Evolutionary conservation across 2,797 vertebrate species (phyloP).

Genomic region (Chelidonichthys spinosus): DNA sequence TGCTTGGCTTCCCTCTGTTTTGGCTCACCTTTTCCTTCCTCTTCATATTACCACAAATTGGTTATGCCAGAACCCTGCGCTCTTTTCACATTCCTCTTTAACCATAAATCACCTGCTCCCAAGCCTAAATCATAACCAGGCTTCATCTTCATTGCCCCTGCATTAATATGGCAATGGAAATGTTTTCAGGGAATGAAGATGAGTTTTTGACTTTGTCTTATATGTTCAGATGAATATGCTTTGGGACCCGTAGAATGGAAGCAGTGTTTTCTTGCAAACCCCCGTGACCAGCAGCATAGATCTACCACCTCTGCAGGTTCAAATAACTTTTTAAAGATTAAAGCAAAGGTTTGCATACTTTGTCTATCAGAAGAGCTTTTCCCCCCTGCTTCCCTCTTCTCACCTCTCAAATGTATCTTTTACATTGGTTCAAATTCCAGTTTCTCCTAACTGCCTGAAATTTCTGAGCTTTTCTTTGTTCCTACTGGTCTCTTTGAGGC

Average conservation of each 20-base stretch:
- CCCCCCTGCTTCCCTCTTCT: neutral
- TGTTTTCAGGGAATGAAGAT: constrained; percentile 6
- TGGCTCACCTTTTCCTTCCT: constrained; percentile 2
- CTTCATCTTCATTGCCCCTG: neutral
- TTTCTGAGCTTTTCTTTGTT: neutral
- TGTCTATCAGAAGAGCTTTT: neutral
- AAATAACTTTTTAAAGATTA: neutral
- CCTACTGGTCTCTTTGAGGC: neutral
- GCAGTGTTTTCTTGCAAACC: neutral
- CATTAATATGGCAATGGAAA: constrained; percentile 12
- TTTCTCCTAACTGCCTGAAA: neutral
- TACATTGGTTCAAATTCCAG: neutral
- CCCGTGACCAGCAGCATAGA: neutral
- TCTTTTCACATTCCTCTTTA: constrained; percentile 2
- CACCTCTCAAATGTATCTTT: neutral
- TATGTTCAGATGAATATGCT: neutral
- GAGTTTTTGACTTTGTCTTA: neutral
- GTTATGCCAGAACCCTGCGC: neutral
- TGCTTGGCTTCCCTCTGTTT: neutral
- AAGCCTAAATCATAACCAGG: neutral
- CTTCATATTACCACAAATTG: constrained; percentile 15
- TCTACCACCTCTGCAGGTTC: neutral
- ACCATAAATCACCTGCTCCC: neutral
- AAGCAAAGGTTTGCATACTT: neutral
- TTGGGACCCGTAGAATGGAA: neutral